Conservation (phyloP, 2,113 vertebrate genomes). For the Paradisaea rubra region DNA sequence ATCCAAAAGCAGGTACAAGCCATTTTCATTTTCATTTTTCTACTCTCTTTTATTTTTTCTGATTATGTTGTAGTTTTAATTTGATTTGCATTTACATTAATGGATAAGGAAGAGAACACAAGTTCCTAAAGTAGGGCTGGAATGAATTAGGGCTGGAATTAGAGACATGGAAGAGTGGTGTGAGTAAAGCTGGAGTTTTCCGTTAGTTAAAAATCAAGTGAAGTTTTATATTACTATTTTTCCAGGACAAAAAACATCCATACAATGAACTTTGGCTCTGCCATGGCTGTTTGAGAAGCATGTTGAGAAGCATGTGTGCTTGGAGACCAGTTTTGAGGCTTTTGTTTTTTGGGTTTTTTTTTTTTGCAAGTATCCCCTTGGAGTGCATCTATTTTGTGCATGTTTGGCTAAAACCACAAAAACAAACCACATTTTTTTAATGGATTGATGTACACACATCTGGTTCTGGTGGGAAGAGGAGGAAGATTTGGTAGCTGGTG, state of each 20-base stretch:
- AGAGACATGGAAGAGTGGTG: not conserved
- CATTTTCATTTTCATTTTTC: not conserved
- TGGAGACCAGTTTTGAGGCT: not conserved
- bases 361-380: not conserved
- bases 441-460: not conserved
- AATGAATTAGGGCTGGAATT: not conserved
- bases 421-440: not conserved
- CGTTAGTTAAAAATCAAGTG: not conserved
- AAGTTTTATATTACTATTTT: not conserved
- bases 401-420: not conserved
- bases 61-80: not conserved
- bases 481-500: not conserved
- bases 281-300: not conserved
- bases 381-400: not conserved
- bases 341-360: not conserved
- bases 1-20: not conserved
- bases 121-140: not conserved
- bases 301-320: not conserved
- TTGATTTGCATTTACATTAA: not conserved
- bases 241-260: not conserved
- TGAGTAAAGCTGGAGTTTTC: not conserved
- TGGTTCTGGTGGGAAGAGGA: conserved; percentile 7
- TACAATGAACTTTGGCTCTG: not conserved
- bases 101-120: not conserved
- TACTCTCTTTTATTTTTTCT: not conserved